phyloP scores from a whole-genome alignment of 2,113 vertebrate genomes.

The Mastomys natalensis region DNA sequence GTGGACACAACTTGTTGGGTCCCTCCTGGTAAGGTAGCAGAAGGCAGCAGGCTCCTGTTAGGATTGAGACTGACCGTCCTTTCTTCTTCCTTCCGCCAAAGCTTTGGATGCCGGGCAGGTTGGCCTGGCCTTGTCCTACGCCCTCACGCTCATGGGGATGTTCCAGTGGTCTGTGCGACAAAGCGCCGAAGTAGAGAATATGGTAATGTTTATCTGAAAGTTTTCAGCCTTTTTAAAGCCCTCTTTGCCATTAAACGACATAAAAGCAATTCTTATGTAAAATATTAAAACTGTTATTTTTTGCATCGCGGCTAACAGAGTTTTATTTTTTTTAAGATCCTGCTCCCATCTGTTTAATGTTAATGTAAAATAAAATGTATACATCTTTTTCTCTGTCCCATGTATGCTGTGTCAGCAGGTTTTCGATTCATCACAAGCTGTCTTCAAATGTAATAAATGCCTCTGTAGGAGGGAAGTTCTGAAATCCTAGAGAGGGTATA shows the following conservation, averaged over 20 bases:
- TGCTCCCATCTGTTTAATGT: slow-evolving; percentile 70
- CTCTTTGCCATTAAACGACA: slow-evolving; percentile 53
- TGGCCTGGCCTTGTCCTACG: slow-evolving; percentile 93
- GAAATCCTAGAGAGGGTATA: slow-evolving; percentile 69
- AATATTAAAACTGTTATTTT: slow-evolving; percentile 78
- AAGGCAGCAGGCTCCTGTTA: background rate
- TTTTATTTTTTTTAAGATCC: slow-evolving; percentile 53
- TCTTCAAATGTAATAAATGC: slow-evolving; percentile 69
- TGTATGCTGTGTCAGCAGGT: slow-evolving; percentile 77
- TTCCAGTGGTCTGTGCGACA: slow-evolving; percentile 99
- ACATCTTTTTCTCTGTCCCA: slow-evolving; percentile 69
- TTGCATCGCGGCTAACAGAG: slow-evolving; percentile 49
- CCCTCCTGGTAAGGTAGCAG: background rate
- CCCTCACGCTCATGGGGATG: slow-evolving; percentile 94
- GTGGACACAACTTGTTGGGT: fast-evolving
- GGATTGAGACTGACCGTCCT: background rate
- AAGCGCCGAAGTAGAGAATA: slow-evolving; percentile 97
- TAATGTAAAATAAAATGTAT: slow-evolving; percentile 76
- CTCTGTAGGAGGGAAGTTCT: slow-evolving; percentile 73
- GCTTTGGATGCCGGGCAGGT: slow-evolving; percentile 93
- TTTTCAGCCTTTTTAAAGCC: slow-evolving; percentile 65
- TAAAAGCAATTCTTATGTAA: slow-evolving; percentile 75
- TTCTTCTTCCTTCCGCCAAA: slow-evolving; percentile 73
- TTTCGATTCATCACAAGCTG: slow-evolving; percentile 76
- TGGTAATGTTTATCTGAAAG: slow-evolving; percentile 89